phyloP scores from a whole-genome alignment of 2,113 vertebrate genomes.

The Raja brachyura region DNA sequence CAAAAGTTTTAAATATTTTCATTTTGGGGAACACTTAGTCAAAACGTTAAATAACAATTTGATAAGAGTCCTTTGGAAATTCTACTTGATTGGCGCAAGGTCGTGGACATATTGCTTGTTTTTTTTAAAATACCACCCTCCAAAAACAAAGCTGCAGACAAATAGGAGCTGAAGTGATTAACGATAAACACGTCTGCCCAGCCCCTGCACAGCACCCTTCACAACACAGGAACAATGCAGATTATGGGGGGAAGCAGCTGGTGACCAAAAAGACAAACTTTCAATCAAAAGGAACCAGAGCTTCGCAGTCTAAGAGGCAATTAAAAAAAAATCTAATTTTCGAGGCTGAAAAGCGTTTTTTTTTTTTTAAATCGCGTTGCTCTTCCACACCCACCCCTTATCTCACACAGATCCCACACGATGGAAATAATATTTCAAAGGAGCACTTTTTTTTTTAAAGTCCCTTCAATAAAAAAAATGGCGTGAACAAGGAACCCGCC shows the following conservation, averaged over 20 bases:
- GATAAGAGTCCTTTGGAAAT: not conserved
- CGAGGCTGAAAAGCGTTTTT: not conserved
- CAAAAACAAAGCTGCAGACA: not conserved
- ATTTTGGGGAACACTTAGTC: not conserved
- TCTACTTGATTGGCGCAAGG: not conserved
- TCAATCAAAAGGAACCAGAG: not conserved
- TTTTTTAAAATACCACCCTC: too few relatives aligned
- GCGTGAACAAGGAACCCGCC: conserved; percentile 27
- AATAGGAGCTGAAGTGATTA: not conserved
- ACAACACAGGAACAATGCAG: not conserved
- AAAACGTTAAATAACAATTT: not conserved
- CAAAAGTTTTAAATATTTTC: not conserved
- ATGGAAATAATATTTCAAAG: not conserved
- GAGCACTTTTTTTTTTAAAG: not conserved
- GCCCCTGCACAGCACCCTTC: not conserved
- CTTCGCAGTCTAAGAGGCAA: not conserved
- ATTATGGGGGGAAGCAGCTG: too few relatives aligned
- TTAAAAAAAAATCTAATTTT: too few relatives aligned
- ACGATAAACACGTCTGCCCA: not conserved
- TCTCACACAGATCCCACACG: too few relatives aligned
- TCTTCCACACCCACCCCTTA: not conserved
- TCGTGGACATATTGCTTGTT: not conserved
- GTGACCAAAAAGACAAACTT: not conserved
- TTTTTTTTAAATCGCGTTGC: not conserved
- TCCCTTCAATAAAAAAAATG: conserved; percentile 20